Evolutionary conservation across 1,140 invertebrate genomes (phyloP).

Genomic region (Apis cerana): DNA sequence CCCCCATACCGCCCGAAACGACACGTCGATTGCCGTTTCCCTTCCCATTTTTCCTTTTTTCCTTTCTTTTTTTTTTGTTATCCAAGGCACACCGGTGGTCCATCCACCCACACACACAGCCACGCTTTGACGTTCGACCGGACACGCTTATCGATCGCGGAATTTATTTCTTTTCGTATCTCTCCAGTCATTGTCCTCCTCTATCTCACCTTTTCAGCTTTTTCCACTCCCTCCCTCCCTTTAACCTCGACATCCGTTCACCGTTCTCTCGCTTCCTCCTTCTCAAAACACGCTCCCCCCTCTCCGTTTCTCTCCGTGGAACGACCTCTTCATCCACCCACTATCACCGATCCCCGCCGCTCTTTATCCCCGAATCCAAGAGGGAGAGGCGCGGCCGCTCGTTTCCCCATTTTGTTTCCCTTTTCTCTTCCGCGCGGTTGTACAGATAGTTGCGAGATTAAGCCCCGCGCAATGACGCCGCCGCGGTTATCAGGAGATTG

Average conservation of each 20-base stretch:
- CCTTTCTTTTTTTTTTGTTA: constrained; percentile 42
- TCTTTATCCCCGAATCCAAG: constrained; percentile 62
- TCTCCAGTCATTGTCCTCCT: constrained; percentile 51
- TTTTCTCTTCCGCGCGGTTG: constrained; percentile 18
- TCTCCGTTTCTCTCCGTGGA: constrained; percentile 39
- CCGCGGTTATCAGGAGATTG: constrained; percentile 71
- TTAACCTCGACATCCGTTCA: background rate
- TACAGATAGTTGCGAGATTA: constrained; percentile 68
- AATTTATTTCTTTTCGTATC: constrained; percentile 70
- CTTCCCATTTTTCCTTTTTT: background rate
- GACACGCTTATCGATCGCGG: constrained; percentile 68
- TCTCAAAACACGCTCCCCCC: background rate
- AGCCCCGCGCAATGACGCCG: constrained; percentile 56
- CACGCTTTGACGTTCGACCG: constrained; percentile 62
- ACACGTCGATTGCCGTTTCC: constrained; percentile 52
- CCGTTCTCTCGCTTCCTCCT: constrained; percentile 14
- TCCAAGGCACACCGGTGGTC: constrained; percentile 51
- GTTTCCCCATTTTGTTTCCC: constrained; percentile 64
- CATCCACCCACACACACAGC: constrained; percentile 39
- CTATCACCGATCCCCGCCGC: constrained; percentile 43
- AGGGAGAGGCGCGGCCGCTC: constrained; percentile 29
- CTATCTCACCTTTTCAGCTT: constrained; percentile 6
- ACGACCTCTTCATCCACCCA: constrained; percentile 45
- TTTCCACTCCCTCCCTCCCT: background rate
- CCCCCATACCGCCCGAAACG: constrained; percentile 49